phyloP scores from a whole-genome alignment of 2,888 invertebrate genomes.

The Marasmarcha lunaedactyla region DNA sequence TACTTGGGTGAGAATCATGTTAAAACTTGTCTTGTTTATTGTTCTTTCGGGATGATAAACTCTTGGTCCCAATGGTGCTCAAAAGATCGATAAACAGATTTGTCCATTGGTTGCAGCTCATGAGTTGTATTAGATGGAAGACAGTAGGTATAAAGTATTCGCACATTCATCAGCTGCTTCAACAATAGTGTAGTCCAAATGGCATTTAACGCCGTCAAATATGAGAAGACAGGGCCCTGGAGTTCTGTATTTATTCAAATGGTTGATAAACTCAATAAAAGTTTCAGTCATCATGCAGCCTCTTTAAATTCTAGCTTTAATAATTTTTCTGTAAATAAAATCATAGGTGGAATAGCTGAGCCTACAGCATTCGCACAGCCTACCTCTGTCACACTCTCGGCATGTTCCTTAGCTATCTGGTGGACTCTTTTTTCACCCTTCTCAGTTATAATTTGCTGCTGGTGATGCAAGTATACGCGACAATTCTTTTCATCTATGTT shows the following conservation, averaged over 20 bases:
- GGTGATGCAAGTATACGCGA: slow-evolving; percentile 13
- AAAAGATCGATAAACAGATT: too few relatives aligned
- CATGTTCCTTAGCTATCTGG: slow-evolving; percentile 12
- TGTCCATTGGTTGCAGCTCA: too few relatives aligned
- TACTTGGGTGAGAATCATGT: too few relatives aligned
- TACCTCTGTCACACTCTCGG: slow-evolving; percentile 11
- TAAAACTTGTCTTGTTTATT: too few relatives aligned
- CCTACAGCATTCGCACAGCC: slow-evolving; percentile 13
- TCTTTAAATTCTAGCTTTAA: slow-evolving; percentile 13
- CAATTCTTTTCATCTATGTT: slow-evolving; percentile 15
- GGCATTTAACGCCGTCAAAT: slow-evolving; percentile 11
- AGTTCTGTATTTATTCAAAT: slow-evolving; percentile 14
- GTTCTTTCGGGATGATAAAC: too few relatives aligned
- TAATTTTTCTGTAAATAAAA: slow-evolving; percentile 15
- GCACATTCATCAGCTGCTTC: slow-evolving; percentile 3
- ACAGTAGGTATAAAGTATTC: slow-evolving; percentile 3
- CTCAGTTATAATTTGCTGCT: slow-evolving; percentile 13
- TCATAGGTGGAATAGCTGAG: slow-evolving; percentile 11
- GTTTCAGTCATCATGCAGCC: slow-evolving; percentile 14
- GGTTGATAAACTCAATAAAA: slow-evolving; percentile 16
- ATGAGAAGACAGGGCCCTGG: slow-evolving; percentile 13
- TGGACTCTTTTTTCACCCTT: slow-evolving; percentile 16
- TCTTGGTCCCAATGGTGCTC: too few relatives aligned
- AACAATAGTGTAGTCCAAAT: slow-evolving; percentile 15
- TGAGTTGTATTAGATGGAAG: too few relatives aligned